Percentiles rank a stretch among this genome's conserved stretches.
phyloP scores from a whole-genome alignment of 1,140 invertebrate species.

The Leptinotarsa defecta region DNA sequence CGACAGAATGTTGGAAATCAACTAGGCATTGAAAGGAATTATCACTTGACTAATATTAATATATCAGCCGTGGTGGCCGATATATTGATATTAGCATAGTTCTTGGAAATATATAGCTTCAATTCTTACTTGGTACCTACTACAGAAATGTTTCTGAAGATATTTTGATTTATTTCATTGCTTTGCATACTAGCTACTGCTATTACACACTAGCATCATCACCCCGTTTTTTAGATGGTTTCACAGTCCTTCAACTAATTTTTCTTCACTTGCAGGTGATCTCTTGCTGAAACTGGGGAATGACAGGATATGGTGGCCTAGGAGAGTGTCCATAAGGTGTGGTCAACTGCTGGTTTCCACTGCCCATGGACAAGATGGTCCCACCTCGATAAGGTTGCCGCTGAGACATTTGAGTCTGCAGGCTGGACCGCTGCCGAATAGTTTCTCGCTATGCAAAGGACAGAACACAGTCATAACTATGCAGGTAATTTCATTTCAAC shows the following conservation, averaged over 20 bases:
- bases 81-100: too few species aligned
- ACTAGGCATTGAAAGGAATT: too few species aligned
- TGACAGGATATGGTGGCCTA: conserved; percentile 49
- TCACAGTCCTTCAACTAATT: neutral
- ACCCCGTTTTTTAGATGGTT: too few species aligned
- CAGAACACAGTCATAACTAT: conserved; percentile 47
- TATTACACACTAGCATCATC: too few species aligned
- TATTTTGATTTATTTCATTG: too few species aligned
- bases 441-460: conserved; percentile 48
- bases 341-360: conserved; percentile 48
- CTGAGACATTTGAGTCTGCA: conserved; percentile 50
- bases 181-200: too few species aligned
- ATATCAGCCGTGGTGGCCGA: too few species aligned
- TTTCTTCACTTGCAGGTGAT: conserved; percentile 46
- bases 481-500: conserved; percentile 42
- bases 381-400: conserved; percentile 43
- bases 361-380: conserved; percentile 30
- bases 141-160: too few species aligned
- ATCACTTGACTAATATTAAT: too few species aligned
- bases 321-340: conserved; percentile 45
- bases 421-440: conserved; percentile 49
- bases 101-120: too few species aligned
- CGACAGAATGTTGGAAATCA: too few species aligned
- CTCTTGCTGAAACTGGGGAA: conserved; percentile 47
- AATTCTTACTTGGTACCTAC: too few species aligned